Percentiles rank a stretch among this genome's conserved stretches.
Conservation (phyloP, 2,797 vertebrate genomes). For the Heliangelus exortis region DNA sequence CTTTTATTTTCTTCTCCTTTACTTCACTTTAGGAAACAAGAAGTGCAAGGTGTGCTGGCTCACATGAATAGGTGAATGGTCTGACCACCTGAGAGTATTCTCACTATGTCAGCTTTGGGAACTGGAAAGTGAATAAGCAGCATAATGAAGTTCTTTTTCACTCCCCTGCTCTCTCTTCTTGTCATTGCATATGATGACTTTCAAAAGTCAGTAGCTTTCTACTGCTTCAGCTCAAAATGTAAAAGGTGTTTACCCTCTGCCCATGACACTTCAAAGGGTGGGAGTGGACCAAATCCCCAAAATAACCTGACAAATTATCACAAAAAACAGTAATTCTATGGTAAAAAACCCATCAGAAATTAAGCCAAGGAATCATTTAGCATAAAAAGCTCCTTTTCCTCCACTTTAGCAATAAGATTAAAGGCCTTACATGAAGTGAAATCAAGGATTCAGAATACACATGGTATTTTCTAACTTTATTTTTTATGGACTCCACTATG, state of each 20-base stretch:
- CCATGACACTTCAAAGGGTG: not conserved
- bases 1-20: not conserved
- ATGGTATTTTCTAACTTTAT: not conserved
- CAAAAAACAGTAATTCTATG: not conserved
- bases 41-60: not conserved
- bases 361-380: not conserved
- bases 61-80: conserved; percentile 41
- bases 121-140: conserved; percentile 52
- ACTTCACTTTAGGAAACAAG: conserved; percentile 1
- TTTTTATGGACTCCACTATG: not conserved
- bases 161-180: conserved; percentile 8
- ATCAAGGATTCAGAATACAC: not conserved
- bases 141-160: conserved; percentile 29
- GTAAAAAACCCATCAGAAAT: not conserved
- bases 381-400: not conserved
- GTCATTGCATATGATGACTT: not conserved
- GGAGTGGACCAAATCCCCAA: not conserved
- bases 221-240: not conserved
- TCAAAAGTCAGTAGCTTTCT: conserved; percentile 27
- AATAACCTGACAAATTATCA: not conserved
- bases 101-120: not conserved
- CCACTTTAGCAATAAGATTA: not conserved
- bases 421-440: not conserved
- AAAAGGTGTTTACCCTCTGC: not conserved
- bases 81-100: conserved; percentile 41